Conservation (phyloP, 2,797 vertebrate genomes). For the Gymnodraco acuticeps region DNA sequence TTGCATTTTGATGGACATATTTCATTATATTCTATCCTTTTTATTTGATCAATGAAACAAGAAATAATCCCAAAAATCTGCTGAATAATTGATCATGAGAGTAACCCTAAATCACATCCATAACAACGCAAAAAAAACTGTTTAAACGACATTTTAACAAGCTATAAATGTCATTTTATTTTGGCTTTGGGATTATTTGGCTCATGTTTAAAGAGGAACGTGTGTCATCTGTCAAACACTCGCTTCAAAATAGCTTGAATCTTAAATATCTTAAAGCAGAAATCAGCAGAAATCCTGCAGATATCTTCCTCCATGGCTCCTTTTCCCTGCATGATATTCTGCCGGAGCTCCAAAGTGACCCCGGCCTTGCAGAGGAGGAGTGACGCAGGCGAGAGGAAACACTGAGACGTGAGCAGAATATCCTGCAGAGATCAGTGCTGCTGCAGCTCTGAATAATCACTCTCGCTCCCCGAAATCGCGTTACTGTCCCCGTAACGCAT, state of each 20-base stretch:
- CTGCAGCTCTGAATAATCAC: slow-evolving; percentile 50
- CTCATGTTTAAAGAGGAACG: slow-evolving; percentile 37
- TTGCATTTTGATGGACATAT: no score
- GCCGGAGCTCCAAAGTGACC: slow-evolving; percentile 65
- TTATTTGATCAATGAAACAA: no score
- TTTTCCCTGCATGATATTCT: slow-evolving; percentile 48
- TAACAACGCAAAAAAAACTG: neutral
- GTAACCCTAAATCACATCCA: no score
- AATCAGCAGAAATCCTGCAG: slow-evolving; percentile 41
- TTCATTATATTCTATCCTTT: no score
- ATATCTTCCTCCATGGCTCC: slow-evolving; percentile 32
- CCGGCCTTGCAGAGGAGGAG: slow-evolving; percentile 61
- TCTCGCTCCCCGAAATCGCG: slow-evolving; percentile 27
- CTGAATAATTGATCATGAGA: no score
- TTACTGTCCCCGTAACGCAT: slow-evolving; percentile 12
- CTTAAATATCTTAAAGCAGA: slow-evolving; percentile 37
- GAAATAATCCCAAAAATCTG: no score
- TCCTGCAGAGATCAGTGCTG: slow-evolving; percentile 56
- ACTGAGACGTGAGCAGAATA: slow-evolving; percentile 71
- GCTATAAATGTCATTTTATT: slow-evolving; percentile 30
- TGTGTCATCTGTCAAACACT: slow-evolving; percentile 21
- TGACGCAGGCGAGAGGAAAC: slow-evolving; percentile 66
- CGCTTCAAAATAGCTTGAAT: slow-evolving; percentile 45
- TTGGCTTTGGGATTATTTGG: slow-evolving; percentile 25
- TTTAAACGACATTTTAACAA: no score